Base-by-base conservation (phyloP, 37 sponge, comb jelly and placozoan species). In the Aphrocallistes beatrix region DNA sequence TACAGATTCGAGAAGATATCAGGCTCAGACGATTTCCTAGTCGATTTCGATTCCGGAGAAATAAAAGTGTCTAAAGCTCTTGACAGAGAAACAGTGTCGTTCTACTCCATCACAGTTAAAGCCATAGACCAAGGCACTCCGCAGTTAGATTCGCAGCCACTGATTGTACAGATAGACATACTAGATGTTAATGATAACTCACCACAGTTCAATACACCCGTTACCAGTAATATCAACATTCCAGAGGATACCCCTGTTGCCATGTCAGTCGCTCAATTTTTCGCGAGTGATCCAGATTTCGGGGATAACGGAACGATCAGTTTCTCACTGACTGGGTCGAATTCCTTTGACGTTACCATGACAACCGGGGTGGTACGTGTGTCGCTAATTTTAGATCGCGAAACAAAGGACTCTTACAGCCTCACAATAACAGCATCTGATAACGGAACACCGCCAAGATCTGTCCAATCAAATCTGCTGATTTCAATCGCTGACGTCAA, bases 131-230 rank as follows among this genome's bases (percentile, higher is more conserved):
- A 28, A 37, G 40, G 84, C 39, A 13, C 9, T 38, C 39, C 37
- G 9, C 39, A 32, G 13, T 42, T 42, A 13, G 10, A 42, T 13
- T 16, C 45, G 6, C 13, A 16, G 6, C 13, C 10, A 13, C 13
- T 42, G 10, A 6, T 37, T 10, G 3, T 37, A 37, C 39, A 30
- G 8, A 6, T 10, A 82, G 38, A 82, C 6, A 9, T 82, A 37
- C 83, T 38, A 1, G 91, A 91, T 37, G 84, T 86, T 38, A 91
- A 91, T 85, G 92, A 91, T 84, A 91, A 91, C 51, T 37, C 84
- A 25, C 92, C 92, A 36, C 51, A 42, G 6, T 89, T 92, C n/a
- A n/a, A n/a, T n/a, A n/a, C n/a, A n/a, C n/a, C n/a, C n/a, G n/a
- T n/a, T n/a, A n/a, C n/a, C n/a, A n/a, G n/a, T n/a, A n/a, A n/a